Conservation (phyloP, 2,113 vertebrate species). For the Vicugna pacos region DNA sequence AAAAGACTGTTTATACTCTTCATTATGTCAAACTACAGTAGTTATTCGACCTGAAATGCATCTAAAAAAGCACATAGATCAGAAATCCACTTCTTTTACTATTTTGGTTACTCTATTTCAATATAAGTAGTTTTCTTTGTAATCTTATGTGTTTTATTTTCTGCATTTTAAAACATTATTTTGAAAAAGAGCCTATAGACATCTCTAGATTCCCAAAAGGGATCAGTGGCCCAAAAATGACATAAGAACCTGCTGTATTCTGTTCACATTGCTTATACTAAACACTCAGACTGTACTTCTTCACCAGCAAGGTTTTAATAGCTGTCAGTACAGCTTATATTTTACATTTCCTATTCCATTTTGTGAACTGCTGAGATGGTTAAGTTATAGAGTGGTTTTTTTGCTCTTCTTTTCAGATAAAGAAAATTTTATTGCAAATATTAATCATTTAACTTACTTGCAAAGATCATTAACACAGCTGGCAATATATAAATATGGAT, state of each 20-base stretch:
- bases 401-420: conserved; percentile 14
- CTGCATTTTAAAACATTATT: background rate
- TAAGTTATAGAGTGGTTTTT: background rate
- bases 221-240: background rate
- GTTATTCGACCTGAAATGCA: background rate
- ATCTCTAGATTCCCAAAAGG: background rate
- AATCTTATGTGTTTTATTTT: background rate
- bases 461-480: conserved; percentile 98
- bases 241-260: background rate
- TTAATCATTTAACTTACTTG: conserved; percentile 91
- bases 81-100: background rate
- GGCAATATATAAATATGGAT: conserved; percentile 97
- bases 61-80: background rate
- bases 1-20: conserved; percentile 10
- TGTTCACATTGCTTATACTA: background rate
- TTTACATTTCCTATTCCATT: background rate
- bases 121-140: background rate
- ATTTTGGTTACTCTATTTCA: background rate
- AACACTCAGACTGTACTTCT: background rate
- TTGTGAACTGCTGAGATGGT: background rate
- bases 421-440: background rate
- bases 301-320: background rate
- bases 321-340: background rate
- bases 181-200: background rate
- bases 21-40: background rate